Base-by-base conservation (phyloP, 2,888 invertebrate genomes). In the Mimumesa dahlbomi region DNA sequence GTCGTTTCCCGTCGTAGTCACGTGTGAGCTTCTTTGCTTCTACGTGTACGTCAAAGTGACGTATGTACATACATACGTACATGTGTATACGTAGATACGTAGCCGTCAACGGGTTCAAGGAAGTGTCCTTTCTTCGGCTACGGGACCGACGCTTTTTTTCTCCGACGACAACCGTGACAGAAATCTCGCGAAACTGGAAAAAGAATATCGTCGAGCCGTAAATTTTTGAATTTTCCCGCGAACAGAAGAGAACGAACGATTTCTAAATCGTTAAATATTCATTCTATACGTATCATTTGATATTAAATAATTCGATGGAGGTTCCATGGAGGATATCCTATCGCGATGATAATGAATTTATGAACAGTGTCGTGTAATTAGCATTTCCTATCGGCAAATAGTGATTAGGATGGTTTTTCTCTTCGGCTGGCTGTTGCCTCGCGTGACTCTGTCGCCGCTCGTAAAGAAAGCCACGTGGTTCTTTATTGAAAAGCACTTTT, bases 101-200 rank as follows among this genome's bases (percentile, higher is more conserved):
- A 9, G 7, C 5, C 11, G 22, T 46, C 38, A 40, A 48, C 29
- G 14, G 56, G 22, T 48, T 29, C 19, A 13, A 25, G 22, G 31
- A 56, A 29, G 46, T 21, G 62, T 57, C 29, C n/a, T 34, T 56
- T 53, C 19, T 62, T 29, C 19, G 6, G 9, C 18, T 29, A 11
- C 46, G 38, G 4, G 46, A 66, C n/a, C n/a, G 34, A 52, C 43
- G 56, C 54, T 62, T 63, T 57, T 45, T 7, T 19, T 50, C 40
- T 7, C 53, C 57, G 72, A 65, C 58, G 62, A 52, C 65, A 34
- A 49, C 61, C 75, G 75, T 76, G 75, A 76, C 76, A 31, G 52
- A 72, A 72, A 76, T 76, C 31, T 18, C 48, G 45, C 36, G 16
- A 38, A 57, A 56, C 52, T 18, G 40, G 36, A 21, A 18, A 40